Conservation (phyloP, 2,797 vertebrate species). For the Hyperoplus immaculatus region DNA sequence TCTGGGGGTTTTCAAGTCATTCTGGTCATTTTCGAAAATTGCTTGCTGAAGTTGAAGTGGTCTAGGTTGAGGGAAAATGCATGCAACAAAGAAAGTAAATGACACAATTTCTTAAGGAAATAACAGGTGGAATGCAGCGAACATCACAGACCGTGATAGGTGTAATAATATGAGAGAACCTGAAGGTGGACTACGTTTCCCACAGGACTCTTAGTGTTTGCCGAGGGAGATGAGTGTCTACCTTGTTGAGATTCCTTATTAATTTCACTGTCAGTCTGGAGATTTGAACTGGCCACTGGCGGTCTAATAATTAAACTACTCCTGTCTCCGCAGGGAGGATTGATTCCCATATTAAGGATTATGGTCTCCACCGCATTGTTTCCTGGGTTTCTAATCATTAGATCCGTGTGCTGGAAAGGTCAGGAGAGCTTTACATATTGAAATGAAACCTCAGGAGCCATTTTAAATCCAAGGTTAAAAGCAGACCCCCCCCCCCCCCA, state of each 20-base stretch:
- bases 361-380: not conserved
- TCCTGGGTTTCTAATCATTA: slow-evolving; percentile 19
- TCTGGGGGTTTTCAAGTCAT: slow-evolving; percentile 47
- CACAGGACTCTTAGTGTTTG: not conserved
- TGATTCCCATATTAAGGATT: not conserved
- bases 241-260: slow-evolving; percentile 17
- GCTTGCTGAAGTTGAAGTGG: slow-evolving; percentile 53
- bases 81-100: slow-evolving; percentile 48
- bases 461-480: slow-evolving; percentile 7
- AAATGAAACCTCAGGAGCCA: not conserved
- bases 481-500: too few relatives aligned
- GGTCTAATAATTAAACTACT: slow-evolving; percentile 5
- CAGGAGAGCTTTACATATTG: not conserved
- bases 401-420: slow-evolving; percentile 16
- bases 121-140: slow-evolving; percentile 26
- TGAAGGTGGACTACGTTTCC: slow-evolving; percentile 19
- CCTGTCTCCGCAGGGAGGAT: not conserved
- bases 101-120: slow-evolving; percentile 44
- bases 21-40: slow-evolving; percentile 61
- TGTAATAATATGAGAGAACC: slow-evolving; percentile 15
- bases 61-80: slow-evolving; percentile 41
- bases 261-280: slow-evolving; percentile 10
- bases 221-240: not conserved
- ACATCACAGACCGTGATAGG: slow-evolving; percentile 12
- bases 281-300: slow-evolving; percentile 1